Base-by-base conservation (phyloP, 2,888 invertebrate genomes). In the Cheilosia vulpina region DNA sequence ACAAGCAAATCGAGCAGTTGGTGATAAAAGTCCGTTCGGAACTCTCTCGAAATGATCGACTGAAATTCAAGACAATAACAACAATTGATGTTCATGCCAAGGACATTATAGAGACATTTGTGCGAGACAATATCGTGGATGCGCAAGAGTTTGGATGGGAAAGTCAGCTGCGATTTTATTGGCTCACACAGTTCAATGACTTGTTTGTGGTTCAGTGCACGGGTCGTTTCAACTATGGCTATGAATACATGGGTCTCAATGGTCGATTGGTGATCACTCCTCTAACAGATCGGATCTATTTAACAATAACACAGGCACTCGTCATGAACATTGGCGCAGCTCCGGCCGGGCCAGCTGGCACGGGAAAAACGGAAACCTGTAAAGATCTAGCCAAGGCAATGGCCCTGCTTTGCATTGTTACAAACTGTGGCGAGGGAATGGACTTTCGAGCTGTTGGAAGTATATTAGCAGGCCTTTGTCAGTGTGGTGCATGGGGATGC, bases 341-440 rank as follows among this genome's bases (percentile, higher is more conserved):
- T 2, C 98, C 98, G 0, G 97, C 98, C 24, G 97, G 96, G 93
- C 92, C 92, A 2, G 92, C 92, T 3, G 92, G 92, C 7, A 92
- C 92, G 2, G 92, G 92, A 1, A 98, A 98, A 93, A 98, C 98
- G 0, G 98, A 98, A 92, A 98, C 98, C 0, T 95, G 95, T 0
- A 98, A 98, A 91, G 98, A 98, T 93, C 93, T 98, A 77, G 98
- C 98, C 0, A 98, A 98, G 92, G 97, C 97, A 1, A 93, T 98
- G 89, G 97, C 96, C 0, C 92, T 96, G 0, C 93, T 97, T 0
- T 97, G 97, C 89, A 94, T 97, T 43, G 97, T 97, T 2, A 98
- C 98, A 0, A 97, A 98, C 92, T 98, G 98, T 90, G 98, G 98
- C 0, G 98, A 98, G 92, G 97, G 97, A 19, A 97, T 98, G 97